phyloP scores from a whole-genome alignment of 1,140 invertebrate genomes.

The Trialeurodes vaporariorum region DNA sequence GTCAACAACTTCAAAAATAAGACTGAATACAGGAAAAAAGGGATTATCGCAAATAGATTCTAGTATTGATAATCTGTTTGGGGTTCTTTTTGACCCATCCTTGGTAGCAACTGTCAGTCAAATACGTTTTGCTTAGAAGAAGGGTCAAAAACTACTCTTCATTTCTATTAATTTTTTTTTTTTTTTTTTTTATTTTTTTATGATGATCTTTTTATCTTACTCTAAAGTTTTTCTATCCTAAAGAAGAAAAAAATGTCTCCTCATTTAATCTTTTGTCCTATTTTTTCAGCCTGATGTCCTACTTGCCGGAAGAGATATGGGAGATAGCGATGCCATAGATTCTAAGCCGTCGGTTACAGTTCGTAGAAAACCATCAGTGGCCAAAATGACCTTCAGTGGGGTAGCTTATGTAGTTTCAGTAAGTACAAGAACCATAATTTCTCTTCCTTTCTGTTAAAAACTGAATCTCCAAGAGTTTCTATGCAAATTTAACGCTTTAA shows the following conservation, averaged over 20 bases:
- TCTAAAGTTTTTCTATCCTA: background rate
- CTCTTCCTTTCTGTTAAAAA: too few relatives aligned
- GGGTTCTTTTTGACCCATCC: too few relatives aligned
- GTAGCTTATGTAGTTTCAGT: constrained; percentile 58
- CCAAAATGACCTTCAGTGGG: constrained; percentile 50
- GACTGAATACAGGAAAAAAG: too few relatives aligned
- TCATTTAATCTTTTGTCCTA: background rate
- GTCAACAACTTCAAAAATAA: too few relatives aligned
- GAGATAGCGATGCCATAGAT: constrained; percentile 1
- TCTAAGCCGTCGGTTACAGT: constrained; percentile 1
- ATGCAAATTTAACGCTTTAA: too few relatives aligned
- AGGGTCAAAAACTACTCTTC: too few relatives aligned
- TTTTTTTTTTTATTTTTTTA: constrained; percentile 23
- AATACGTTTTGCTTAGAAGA: too few relatives aligned
- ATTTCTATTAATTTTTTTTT: constrained; percentile 14
- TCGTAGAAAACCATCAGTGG: constrained; percentile 50
- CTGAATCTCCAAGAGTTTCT: too few relatives aligned
- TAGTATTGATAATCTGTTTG: too few relatives aligned
- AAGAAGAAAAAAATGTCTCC: background rate
- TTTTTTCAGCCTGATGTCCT: constrained; percentile 34
- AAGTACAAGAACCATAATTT: too few relatives aligned
- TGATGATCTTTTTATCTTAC: background rate
- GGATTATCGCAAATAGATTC: too few relatives aligned
- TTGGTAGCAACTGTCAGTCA: too few relatives aligned
- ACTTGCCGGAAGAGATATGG: constrained; percentile 27